Base-by-base conservation (phyloP, 2,113 vertebrate species). In the Otus sunia region DNA sequence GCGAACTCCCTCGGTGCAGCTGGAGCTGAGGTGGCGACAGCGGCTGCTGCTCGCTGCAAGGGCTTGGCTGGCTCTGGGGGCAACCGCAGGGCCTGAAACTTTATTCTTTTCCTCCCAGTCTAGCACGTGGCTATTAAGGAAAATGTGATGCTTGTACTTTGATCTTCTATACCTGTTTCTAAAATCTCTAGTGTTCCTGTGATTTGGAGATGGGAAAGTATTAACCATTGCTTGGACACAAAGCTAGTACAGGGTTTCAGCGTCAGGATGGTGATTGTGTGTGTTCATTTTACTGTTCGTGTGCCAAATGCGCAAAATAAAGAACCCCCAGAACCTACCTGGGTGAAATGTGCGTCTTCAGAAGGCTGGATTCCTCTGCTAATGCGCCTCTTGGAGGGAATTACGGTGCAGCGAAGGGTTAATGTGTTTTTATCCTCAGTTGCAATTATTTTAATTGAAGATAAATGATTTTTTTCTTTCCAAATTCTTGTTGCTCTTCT, bases 391-490 rank as follows among this genome's bases (percentile, higher is more conserved):
- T 36, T 13, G 36, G 67, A 47, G 12, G 50, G 58, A 56, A 39
- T 55, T n/a, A 22, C 43, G 52, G 77, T 29, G 16, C 34, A 26
- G 67, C 19, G 59, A 88, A 47, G 85, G 68, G 60, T 63, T 85
- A 75, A 74, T 21, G 9, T 3, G 20, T 36, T 88, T 95, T 86
- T 86, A 67, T 88, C 96, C 92, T 91, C 34, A 3, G 6, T 10
- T 77, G 87, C 81, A 60, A 45, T 53, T 75, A 63, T 94, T 94
- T 88, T 88, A 89, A 56, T 87, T 76, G 92, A 91, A 90, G 93
- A 93, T 9, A 86, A 93, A 91, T 2, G 15, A 43, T 55, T 96
- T 97, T 47, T 47, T 95, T 83, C 86, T 92, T 86, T 77, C 94
- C 86, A 59, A 71, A 74, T 88, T 63, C 76, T 50, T 63, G 81